phyloP scores from a whole-genome alignment of 2,888 invertebrate genomes.

The Drosophila aldrichi region DNA sequence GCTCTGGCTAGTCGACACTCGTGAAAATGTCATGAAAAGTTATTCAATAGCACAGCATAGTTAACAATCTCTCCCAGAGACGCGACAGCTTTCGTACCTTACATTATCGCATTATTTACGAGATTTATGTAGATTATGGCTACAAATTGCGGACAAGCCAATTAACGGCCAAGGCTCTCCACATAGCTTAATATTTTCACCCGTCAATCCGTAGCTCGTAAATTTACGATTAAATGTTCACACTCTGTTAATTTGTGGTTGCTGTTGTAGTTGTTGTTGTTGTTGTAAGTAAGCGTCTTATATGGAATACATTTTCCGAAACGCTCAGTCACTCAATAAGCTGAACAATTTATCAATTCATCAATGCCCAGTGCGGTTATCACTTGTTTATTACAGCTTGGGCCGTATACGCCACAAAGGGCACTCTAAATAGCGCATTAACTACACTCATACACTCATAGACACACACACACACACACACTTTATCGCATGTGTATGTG shows the following conservation, averaged over 20 bases:
- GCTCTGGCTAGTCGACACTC: neutral
- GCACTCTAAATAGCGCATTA: constrained; percentile 34
- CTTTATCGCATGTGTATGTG: neutral
- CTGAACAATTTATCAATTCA: constrained; percentile 37
- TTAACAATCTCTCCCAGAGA: constrained; percentile 29
- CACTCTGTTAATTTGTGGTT: constrained; percentile 39
- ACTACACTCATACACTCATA: constrained; percentile 9
- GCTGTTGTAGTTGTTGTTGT: neutral
- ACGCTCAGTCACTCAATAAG: constrained; percentile 12
- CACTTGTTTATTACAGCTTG: constrained; percentile 36
- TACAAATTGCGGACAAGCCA: constrained; percentile 38
- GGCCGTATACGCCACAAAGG: constrained; percentile 50
- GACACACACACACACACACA: constrained; percentile 5
- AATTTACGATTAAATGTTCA: constrained; percentile 37
- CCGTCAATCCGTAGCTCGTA: constrained; percentile 42
- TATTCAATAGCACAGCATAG: constrained; percentile 16
- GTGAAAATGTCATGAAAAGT: constrained; percentile 28
- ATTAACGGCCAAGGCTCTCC: constrained; percentile 50
- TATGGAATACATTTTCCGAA: constrained; percentile 13
- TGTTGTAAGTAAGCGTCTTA: constrained; percentile 9
- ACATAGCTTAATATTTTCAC: constrained; percentile 35
- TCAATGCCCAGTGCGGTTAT: constrained; percentile 42
- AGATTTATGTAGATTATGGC: constrained; percentile 44
- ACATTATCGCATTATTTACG: constrained; percentile 24
- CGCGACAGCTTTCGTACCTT: constrained; percentile 18